Evolutionary conservation across 1,140 invertebrate species (phyloP), one percentile per base, ranked within the genome.

Genomic region (Papilio helenus): DNA sequence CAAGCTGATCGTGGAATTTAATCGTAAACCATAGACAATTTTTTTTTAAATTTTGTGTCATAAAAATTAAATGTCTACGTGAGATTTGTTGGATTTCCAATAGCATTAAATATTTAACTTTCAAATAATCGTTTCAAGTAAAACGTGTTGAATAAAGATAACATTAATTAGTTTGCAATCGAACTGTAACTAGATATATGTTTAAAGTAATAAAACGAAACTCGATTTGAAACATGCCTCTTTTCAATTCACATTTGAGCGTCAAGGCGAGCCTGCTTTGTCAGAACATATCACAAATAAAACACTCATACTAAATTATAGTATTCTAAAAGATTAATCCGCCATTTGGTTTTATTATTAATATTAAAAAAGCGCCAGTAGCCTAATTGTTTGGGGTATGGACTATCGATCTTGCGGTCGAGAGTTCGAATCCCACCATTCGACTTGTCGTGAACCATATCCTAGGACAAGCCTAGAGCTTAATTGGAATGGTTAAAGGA

Each of bases 131-230:
- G 26, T 29, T 68, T 29, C 61, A 68, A 34, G 61, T 68, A 29
- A 68, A 68, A 68, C 61, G 4, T 29, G 61, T 23, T 16, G 29
- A 29, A 68, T 68, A 29, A 68, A 68, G 23, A 68, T 68, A 29
- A 68, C 61, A 16, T 68, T 68, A 68, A 68, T 68, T 68, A 16
- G 61, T 65, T 65, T 4, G 39, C 44, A 73, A 46, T 73, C 44
- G 20, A 49, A 73, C 72, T 46, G 72, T 49, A 9, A 46, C 44
- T 74, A 74, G 39, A 74, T 74, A n/a, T 12, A 74, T 42, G 44
- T 72, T 49, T 73, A 73, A 44, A 73, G 68, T 26, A 72, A 44
- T 72, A 42, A 72, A 72, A 72, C n/a, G 72, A 46, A 44, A 44
- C 34, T 46, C 39, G 72, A 42, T 72, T 72, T 72, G 39, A 72